These are phyloP conservation scores for Pangasius sanitwongsei DNA, from an alignment of 2,797 vertebrate genomes.

Conservation along the genomic window DNA sequence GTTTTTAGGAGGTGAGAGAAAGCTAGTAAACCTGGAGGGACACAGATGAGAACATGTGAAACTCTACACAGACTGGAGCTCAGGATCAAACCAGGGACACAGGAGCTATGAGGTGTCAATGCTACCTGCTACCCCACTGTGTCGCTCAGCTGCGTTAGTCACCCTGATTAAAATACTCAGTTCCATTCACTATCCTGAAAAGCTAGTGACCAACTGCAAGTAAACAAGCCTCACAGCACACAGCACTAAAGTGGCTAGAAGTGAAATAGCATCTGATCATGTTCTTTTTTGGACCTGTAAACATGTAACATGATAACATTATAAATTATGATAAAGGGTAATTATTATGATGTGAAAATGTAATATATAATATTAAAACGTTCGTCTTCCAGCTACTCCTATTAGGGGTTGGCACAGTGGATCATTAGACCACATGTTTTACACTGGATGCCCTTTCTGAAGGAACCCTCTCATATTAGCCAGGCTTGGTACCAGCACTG, in stretches of 20 bases:
- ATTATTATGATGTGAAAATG: background rate
- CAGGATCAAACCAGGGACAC: background rate
- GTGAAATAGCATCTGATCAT: background rate
- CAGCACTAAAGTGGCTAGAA: background rate
- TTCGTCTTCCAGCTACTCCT: too few relatives aligned
- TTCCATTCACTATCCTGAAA: background rate
- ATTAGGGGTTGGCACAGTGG: too few relatives aligned
- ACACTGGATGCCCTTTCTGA: too few relatives aligned
- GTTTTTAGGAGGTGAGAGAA: background rate
- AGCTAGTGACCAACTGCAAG: background rate
- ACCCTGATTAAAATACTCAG: background rate
- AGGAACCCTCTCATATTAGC: too few relatives aligned
- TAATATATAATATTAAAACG: background rate
- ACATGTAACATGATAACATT: background rate
- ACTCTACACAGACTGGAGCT: background rate
- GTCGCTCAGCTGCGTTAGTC: background rate
- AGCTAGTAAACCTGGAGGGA: background rate
- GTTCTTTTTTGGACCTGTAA: background rate
- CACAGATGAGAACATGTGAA: background rate
- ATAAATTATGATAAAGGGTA: background rate
- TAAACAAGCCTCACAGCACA: background rate
- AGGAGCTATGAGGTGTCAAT: background rate
- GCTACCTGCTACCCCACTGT: background rate
- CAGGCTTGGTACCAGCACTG: too few relatives aligned
- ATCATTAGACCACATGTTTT: too few relatives aligned